Base-by-base conservation (phyloP, 2,888 invertebrate genomes). In the Amblyjoppa proteus region DNA sequence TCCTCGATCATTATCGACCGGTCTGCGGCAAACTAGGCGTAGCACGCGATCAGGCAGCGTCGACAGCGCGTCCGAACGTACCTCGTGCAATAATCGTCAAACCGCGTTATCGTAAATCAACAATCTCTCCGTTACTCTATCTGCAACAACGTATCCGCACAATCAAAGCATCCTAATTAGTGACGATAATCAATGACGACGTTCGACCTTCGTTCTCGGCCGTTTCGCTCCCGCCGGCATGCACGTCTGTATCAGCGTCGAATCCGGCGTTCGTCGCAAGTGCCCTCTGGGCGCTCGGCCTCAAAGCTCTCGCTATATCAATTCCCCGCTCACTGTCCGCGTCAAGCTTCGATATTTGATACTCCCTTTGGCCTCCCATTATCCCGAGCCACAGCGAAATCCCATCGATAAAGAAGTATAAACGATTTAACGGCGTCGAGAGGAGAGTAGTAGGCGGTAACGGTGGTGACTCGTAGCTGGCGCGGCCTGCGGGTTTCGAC, bases 401-500 rank as follows among this genome's bases (percentile, higher is more conserved):
- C 56, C 66, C 85, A 79, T 85, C 82, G 75, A 85, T 85, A 79
- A 79, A 85, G 74, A 82, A 85, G 79, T 82, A 71, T 82, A 64
- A 64, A 20, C 85, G 70, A 85, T 85, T 78, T 75, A 66, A 9
- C 31, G 64, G 64, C 64, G 64, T 28, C 16, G 64, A 75, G 74
- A 69, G 45, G 71, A 49, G 71, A 49, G 58, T n/a, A 66, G 70
- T 53, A 64, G 51, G 56, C 53, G 66, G 68, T 28, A 45, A 53
- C 71, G 41, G 25, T 31, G 58, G 49, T 51, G 56, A 34, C 25
- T 34, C 56, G 38, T 49, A 76, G 69, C 85, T 64, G 80, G 73
- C 75, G 61, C 73, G 77, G 82, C 81, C 81, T 68, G 79, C 68
- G 53, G 84, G 38, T 64, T 74, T 70, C 61, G 53, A 28, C 76